These are phyloP conservation scores for Heliconius cydno DNA, from an alignment of 2,888 invertebrate species.

Conservation along the genomic window DNA sequence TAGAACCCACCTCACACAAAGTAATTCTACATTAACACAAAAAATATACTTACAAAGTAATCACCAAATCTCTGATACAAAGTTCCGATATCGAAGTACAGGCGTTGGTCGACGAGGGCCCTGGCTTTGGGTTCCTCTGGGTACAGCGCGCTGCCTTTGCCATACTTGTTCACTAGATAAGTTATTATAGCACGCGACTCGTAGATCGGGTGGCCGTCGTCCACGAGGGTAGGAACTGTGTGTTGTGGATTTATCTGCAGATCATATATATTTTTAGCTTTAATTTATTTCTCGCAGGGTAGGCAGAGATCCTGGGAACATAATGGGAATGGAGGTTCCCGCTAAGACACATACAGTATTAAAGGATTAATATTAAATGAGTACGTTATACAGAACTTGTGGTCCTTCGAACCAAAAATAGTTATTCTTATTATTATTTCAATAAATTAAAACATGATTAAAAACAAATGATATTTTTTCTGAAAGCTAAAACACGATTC, in stretches of 20 bases:
- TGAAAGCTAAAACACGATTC: slow-evolving; percentile 4
- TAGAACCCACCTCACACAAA: not conserved
- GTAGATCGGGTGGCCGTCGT: slow-evolving; percentile 91
- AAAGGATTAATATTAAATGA: not conserved
- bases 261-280: not conserved
- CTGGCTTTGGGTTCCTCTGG: slow-evolving; percentile 91
- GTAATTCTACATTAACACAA: not conserved
- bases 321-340: too few species aligned
- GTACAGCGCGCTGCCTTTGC: slow-evolving; percentile 88
- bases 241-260: slow-evolving; percentile 93
- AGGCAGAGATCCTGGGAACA: too few species aligned
- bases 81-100: slow-evolving; percentile 91
- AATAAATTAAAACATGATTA: too few species aligned
- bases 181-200: slow-evolving; percentile 93
- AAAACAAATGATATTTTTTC: not conserved
- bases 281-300: too few species aligned
- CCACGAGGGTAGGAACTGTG: slow-evolving; percentile 91
- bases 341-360: not conserved
- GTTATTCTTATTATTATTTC: too few species aligned
- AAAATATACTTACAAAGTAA: slow-evolving; percentile 86
- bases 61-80: slow-evolving; percentile 88
- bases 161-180: slow-evolving; percentile 92
- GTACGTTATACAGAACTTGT: not conserved
- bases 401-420: not conserved
- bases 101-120: slow-evolving; percentile 89